Evolutionary conservation across 2,888 invertebrate species (phyloP), one percentile per base, ranked within the genome.

Genomic region (Sylvicola cinctus): DNA sequence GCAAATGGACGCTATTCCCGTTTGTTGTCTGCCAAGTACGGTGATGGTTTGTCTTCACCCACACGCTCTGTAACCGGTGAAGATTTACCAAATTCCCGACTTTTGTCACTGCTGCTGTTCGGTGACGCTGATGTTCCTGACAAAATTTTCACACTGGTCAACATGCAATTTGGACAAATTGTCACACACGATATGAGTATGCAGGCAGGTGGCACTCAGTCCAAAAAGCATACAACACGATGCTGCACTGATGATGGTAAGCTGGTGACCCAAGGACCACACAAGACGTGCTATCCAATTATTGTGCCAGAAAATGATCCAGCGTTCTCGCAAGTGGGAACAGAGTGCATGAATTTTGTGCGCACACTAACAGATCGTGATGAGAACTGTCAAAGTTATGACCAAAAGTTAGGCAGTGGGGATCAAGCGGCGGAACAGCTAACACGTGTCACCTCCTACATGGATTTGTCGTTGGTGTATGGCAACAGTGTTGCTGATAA

Each of bases 381-480:
- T 44, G 60, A 65, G 16, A 60, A 66, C 36, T 71, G 74, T 41
- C 61, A 64, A 11, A 60, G 63, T 37, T 58, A 57, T 33, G 49
- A 55, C 27, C 38, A 40, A 3, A 37, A 44, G 1, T n/a, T n/a
- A n/a, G n/a, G n/a, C n/a, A n/a, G n/a, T n/a, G n/a, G n/a, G n/a
- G 7, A 8, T 25, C 59, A 65, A 41, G 64, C 69, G 23, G 74
- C 72, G 31, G 74, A 77, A 55, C 77, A 76, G 61, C 43, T 77
- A 16, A 65, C 72, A 7, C 63, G 62, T 10, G 74, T 79, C 1
- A 76, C 78, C 20, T 70, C 74, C 10, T 80, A 59, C 51, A 57
- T 85, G 61, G 85, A 87, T 49, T 61, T 76, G 3, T 85, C 85
- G 0, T 54, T 78, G 23, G 75, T 85, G 2, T 88, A 87, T 47